Percentiles rank a stretch among this genome's conserved stretches.
These are phyloP conservation scores for Mythimna pallens DNA, from an alignment of 2,888 invertebrate species.

Conservation along the genomic window DNA sequence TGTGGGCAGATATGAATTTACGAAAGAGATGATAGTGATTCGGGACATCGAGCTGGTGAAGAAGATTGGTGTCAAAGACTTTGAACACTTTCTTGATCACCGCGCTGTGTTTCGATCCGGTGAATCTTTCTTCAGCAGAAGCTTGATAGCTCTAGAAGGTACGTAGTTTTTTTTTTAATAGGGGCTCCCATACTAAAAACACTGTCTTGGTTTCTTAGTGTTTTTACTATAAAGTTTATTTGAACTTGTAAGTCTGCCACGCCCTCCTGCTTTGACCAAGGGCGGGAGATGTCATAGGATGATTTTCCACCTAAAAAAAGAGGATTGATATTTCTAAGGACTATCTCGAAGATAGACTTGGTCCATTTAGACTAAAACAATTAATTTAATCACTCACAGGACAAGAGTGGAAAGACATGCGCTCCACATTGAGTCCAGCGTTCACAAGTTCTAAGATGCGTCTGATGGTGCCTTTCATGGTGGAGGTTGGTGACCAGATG, in stretches of 20 bases:
- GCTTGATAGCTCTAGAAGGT: conserved; percentile 85
- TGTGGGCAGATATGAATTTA: conserved; percentile 85
- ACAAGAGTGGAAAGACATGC: conserved; percentile 85
- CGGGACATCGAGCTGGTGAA: conserved; percentile 88
- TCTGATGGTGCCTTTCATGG: conserved; percentile 83
- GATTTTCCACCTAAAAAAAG: no score
- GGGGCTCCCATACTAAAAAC: neutral
- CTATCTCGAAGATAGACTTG: no score
- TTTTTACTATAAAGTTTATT: no score
- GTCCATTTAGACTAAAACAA: no score
- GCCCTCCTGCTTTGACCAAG: no score
- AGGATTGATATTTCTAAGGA: no score
- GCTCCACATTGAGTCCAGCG: conserved; percentile 84
- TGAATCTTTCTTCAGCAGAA: conserved; percentile 87
- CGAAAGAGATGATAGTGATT: conserved; percentile 78
- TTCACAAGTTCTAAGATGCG: conserved; percentile 89
- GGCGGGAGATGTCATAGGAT: no score
- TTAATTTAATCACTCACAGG: conserved; percentile 64
- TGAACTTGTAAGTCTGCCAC: no score
- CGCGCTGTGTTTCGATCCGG: conserved; percentile 75
- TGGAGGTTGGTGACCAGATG: conserved; percentile 81
- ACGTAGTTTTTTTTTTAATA: neutral
- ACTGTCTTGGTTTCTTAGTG: no score
- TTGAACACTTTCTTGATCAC: conserved; percentile 89
- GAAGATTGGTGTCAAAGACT: conserved; percentile 88